These are phyloP conservation scores for Acrocephalus scirpaceus DNA, from an alignment of 2,797 vertebrate species.

Conservation along the genomic window DNA sequence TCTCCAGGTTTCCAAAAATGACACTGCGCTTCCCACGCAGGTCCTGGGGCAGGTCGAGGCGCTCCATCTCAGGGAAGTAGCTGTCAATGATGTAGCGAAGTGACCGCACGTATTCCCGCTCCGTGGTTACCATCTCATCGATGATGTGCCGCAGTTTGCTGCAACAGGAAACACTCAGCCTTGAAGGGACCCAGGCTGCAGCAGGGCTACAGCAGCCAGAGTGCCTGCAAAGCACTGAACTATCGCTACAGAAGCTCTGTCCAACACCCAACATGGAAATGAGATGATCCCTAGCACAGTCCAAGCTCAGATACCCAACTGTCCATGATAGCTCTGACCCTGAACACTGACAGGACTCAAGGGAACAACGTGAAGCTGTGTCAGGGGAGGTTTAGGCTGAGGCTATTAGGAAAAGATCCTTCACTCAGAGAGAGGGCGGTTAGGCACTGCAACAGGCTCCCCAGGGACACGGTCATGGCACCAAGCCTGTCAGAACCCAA, in stretches of 20 bases:
- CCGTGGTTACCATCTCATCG: conserved; percentile 94
- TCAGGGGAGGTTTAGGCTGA: neutral
- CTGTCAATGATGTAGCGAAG: conserved; percentile 89
- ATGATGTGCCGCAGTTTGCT: conserved; percentile 91
- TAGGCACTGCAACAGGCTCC: neutral
- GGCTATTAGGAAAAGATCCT: neutral
- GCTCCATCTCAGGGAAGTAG: conserved; percentile 96
- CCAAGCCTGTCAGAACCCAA: neutral
- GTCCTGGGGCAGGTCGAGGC: conserved; percentile 89
- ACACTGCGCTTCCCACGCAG: conserved; percentile 89
- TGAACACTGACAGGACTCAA: neutral
- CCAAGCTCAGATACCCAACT: neutral
- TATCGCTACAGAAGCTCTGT: neutral
- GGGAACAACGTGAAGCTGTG: neutral
- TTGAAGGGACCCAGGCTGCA: neutral
- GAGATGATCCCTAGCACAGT: neutral
- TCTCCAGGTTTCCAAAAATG: conserved; percentile 95
- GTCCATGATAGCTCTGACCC: fast-evolving
- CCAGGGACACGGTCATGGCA: neutral
- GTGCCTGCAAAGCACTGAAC: neutral
- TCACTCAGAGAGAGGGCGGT: neutral
- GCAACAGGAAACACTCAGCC: neutral
- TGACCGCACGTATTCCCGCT: conserved; percentile 91
- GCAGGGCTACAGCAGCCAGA: neutral
- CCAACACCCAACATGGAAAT: fast-evolving